Evolutionary conservation across 2,888 invertebrate genomes (phyloP).

Genomic region (Drosophila demipolita): DNA sequence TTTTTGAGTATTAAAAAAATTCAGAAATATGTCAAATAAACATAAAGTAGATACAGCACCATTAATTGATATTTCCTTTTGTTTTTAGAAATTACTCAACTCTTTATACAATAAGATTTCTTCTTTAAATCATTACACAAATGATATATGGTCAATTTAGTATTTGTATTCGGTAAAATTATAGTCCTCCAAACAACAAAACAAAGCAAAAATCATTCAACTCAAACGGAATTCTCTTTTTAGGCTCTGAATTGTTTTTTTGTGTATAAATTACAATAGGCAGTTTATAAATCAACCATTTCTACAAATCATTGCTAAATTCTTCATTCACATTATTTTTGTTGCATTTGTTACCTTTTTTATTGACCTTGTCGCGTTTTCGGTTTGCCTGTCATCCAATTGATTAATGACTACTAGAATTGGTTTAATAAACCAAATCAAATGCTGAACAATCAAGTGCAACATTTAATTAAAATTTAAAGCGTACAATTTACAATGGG

Average conservation of each 20-base stretch:
- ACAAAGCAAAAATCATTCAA: background rate
- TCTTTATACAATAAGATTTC: too few relatives aligned
- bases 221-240: background rate
- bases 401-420: constrained; percentile 46
- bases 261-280: background rate
- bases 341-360: background rate
- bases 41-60: too few relatives aligned
- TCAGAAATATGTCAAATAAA: too few relatives aligned
- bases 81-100: too few relatives aligned
- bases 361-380: constrained; percentile 3
- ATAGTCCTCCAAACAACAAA: background rate
- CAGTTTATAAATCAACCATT: background rate
- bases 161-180: background rate
- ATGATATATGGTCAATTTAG: background rate
- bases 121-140: background rate
- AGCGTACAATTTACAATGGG: constrained; percentile 43
- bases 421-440: constrained; percentile 30
- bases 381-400: constrained; percentile 22
- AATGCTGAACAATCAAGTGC: constrained; percentile 47
- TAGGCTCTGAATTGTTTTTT: background rate
- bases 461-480: constrained; percentile 49
- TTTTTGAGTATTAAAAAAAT: too few relatives aligned
- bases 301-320: background rate
- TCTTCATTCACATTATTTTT: background rate
- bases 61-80: too few relatives aligned